Base-by-base conservation (phyloP, 2,113 vertebrate genomes). In the Odobenus rosmarus region DNA sequence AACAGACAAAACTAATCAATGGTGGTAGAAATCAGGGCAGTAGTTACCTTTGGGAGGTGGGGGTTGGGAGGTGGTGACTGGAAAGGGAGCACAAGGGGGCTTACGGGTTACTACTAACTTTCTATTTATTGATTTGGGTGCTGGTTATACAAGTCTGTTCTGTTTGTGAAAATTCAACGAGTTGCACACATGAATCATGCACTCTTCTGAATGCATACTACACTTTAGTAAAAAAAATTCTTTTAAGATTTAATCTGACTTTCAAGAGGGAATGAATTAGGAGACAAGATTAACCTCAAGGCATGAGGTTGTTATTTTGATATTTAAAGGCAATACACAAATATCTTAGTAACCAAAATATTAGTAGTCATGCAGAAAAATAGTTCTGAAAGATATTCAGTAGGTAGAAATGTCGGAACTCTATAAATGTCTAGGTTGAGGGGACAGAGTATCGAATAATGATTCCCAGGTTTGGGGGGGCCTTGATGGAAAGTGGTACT, bases 321-420 rank as follows among this genome's bases (percentile, higher is more conserved):
- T 28, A 76, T 49, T 64, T 84, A 57, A 14, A 94, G 11, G 4
- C 46, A 80, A 74, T 71, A 85, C 88, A 42, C 31, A 83, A 36
- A 26, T 80, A 90, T 18, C 42, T 85, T 96, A 87, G 84, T 57
- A 90, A 86, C 16, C 55, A 77, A 6, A 93, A n/a, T 46, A 90
- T 62, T n/a, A 71, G 21, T n/a, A 62, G 23, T 86, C 36, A 86
- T 26, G 55, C 19, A 88, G 81, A 87, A 83, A 94, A 96, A 76
- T 0, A 64, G 64, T 76, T 86, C 36, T 74, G 11, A 88, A 91
- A 87, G 74, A 21, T 13, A 85, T 61, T 71, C 16, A 80, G 26
- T 28, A 90, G 26, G 24, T 14, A 90, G 46, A 94, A 94, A 67
- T 51, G 21, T 67, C 7, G 11, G 36, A 55, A 59, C 39, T 72